A percentile compares a stretch with the other conserved stretches of the same genome.
Conservation (phyloP, 2,797 vertebrate species). For the Cygnus olor region DNA sequence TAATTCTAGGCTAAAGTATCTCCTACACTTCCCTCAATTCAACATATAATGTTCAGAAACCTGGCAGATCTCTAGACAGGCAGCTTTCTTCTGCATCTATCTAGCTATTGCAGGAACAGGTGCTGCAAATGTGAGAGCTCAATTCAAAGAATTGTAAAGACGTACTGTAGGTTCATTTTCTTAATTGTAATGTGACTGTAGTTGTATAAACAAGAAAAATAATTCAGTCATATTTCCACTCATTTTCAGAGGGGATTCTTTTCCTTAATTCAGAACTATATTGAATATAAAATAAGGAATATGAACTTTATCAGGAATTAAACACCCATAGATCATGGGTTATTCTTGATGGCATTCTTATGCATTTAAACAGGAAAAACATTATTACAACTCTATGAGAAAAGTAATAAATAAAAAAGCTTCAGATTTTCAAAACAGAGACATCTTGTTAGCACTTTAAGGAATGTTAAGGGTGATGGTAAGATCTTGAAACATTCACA, state of each 20-base stretch:
- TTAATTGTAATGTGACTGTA: neutral
- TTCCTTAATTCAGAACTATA: neutral
- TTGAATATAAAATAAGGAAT: neutral
- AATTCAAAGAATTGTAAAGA: neutral
- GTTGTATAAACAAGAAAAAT: neutral
- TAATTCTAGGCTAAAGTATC: neutral
- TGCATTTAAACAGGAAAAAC: neutral
- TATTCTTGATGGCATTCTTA: neutral
- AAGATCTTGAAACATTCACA: neutral
- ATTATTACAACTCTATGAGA: neutral
- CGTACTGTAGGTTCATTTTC: neutral
- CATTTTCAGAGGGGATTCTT: neutral
- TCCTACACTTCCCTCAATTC: neutral
- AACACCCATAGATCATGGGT: neutral
- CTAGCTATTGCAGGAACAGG: neutral
- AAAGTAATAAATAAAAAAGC: neutral
- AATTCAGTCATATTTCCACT: neutral
- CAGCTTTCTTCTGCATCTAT: neutral
- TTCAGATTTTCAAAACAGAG: neutral
- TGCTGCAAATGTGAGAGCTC: neutral
- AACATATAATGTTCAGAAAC: neutral
- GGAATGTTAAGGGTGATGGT: neutral
- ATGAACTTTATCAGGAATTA: neutral
- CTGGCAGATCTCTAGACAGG: neutral
- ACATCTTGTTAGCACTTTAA: neutral